Conservation (phyloP, 2,888 invertebrate species). For the Pterobdella sp. region DNA sequence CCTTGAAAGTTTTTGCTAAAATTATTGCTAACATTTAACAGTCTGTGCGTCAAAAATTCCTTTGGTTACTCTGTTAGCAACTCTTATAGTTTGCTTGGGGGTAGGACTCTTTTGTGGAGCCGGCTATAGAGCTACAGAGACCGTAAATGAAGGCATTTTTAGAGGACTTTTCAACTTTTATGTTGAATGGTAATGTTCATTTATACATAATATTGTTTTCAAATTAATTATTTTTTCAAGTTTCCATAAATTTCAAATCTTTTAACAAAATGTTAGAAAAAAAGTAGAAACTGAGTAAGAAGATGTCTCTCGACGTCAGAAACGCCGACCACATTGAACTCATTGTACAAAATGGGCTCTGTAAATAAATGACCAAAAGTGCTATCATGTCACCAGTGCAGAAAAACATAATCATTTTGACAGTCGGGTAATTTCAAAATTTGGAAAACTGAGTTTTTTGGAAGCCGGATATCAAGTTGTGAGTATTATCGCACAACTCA, state of each 20-base stretch:
- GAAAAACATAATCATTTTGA: no score
- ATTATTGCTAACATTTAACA: not conserved
- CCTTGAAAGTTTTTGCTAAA: not conserved
- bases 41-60: not conserved
- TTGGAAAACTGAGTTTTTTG: no score
- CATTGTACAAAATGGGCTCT: no score
- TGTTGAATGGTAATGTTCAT: constrained; percentile 47
- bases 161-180: constrained; percentile 46
- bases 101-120: constrained; percentile 49
- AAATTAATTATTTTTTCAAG: not conserved
- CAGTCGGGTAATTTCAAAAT: no score
- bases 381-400: no score
- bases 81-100: constrained; percentile 45
- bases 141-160: constrained; percentile 45
- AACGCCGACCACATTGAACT: no score
- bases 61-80: constrained; percentile 29
- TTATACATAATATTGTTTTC: not conserved
- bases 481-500: no score
- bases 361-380: no score
- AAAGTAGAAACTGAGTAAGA: not conserved
- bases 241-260: not conserved
- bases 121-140: constrained; percentile 45
- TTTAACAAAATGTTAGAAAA: not conserved
- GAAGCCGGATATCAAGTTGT: no score
- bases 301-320: no score